Conservation (phyloP, 1,140 invertebrate genomes). For the Cotesia chilonis region DNA sequence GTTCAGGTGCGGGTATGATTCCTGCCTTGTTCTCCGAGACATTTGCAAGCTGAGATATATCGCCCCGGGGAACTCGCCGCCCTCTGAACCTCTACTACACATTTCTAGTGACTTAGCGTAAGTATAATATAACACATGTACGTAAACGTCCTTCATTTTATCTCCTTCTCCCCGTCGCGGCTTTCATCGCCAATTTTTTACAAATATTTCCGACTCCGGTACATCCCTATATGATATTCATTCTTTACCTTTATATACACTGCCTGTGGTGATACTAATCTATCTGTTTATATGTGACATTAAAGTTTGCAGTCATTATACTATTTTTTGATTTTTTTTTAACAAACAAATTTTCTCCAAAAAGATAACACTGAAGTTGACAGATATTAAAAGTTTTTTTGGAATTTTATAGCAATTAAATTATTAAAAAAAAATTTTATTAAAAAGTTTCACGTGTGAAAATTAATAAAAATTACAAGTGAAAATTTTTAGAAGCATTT, state of each 20-base stretch:
- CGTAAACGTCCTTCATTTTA: slow-evolving; percentile 17
- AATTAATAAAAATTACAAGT: no score
- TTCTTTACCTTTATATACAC: background rate
- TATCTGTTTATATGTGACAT: no score
- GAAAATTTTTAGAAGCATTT: no score
- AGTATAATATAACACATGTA: slow-evolving; percentile 2
- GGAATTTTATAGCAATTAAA: no score
- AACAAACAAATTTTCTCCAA: no score
- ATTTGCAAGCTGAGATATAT: slow-evolving; percentile 21
- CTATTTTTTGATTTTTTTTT: no score
- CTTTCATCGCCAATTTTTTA: slow-evolving; percentile 13
- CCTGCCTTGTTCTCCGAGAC: slow-evolving; percentile 34
- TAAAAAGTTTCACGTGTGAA: no score
- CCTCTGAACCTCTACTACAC: slow-evolving; percentile 4
- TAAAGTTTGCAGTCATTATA: no score
- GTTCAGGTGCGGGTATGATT: slow-evolving; percentile 33
- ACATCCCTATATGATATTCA: background rate
- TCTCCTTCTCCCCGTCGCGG: slow-evolving; percentile 12
- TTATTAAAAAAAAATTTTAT: no score
- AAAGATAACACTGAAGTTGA: no score
- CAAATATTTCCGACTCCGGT: slow-evolving; percentile 8
- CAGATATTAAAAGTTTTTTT: no score
- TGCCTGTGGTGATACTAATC: background rate
- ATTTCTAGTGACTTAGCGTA: slow-evolving; percentile 3
- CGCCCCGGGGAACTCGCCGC: slow-evolving; percentile 24